Base-by-base conservation (phyloP, 2,888 invertebrate species). In the Hypena proboscidalis region DNA sequence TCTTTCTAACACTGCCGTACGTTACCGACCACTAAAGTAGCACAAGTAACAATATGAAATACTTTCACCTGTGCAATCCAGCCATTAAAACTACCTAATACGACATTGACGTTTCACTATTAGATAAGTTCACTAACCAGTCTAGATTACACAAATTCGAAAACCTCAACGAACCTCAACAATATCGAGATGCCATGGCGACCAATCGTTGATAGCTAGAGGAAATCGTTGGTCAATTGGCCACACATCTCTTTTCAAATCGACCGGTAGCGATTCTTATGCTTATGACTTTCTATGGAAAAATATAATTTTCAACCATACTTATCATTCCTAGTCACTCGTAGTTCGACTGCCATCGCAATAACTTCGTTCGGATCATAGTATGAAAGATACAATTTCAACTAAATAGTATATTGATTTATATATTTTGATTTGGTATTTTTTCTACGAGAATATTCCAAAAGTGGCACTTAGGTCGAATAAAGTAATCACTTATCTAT, bases 381-480 rank as follows among this genome's bases (percentile, higher is more conserved):
- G 4, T 42, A 39, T 25, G 13, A 42, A 31, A 48, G 29, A 44
- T 43, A 39, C 25, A 5, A 20, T 22, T 34, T 26, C 26, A 35
- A 43, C 8, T 34, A 30, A 40, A 34, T 15, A 33, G 22, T 19
- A 31, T 23, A 48, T 13, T 1, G 53, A 43, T 47, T 33, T 32
- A 52, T 46, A 36, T 34, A 54, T 48, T 37, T 43, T 43, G 43
- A 45, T 54, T 62, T 63, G 47, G 57, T 60, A 49, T 45, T 51
- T 54, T 60, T 56, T 51, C 39, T 57, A 57, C 38, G 44, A 59
- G 44, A 66, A 60, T 62, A 60, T 62, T 67, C 51, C 57, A 66
- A 67, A 69, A 74, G 71, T 76, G 72, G 76, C 77, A 77, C 71
- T 73, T 74, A 63, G 71, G 68, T 72, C 53, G 53, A 63, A 65